Conservation (phyloP, 2,113 vertebrate genomes). For the Urocynchramus pylzowi region DNA sequence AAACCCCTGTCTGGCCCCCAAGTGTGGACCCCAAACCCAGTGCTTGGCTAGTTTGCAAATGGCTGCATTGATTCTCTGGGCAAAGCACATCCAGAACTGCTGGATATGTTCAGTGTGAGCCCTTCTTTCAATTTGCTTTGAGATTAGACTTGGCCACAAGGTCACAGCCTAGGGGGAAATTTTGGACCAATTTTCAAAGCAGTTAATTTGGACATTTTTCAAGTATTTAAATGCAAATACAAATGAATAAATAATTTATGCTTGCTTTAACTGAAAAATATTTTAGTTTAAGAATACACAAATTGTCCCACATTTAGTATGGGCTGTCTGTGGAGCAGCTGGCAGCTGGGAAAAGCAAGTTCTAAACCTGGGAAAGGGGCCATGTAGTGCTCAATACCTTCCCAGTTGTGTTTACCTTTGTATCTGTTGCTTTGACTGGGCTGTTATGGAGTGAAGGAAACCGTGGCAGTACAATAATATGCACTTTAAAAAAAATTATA, state of each 20-base stretch:
- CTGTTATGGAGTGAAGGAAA: neutral
- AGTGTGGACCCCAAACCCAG: neutral
- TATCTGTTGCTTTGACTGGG: slow-evolving; percentile 50
- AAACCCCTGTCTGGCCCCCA: neutral
- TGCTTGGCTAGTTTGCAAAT: neutral
- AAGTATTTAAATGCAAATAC: slow-evolving; percentile 23
- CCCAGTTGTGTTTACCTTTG: slow-evolving; percentile 3
- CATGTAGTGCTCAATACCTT: neutral
- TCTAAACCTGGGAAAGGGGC: slow-evolving; percentile 22
- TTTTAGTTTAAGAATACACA: slow-evolving; percentile 11
- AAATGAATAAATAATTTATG: slow-evolving; percentile 62
- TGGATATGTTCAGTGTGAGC: neutral
- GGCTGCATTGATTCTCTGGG: neutral
- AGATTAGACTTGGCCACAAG: slow-evolving; percentile 10
- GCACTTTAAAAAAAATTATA: slow-evolving; percentile 30
- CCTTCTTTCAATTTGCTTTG: neutral
- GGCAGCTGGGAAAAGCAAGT: slow-evolving; percentile 26
- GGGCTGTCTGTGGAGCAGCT: slow-evolving; percentile 26
- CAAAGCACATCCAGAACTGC: neutral
- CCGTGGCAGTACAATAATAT: slow-evolving; percentile 14
- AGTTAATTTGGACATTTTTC: slow-evolving; percentile 5
- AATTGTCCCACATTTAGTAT: neutral
- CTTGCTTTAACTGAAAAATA: slow-evolving; percentile 42
- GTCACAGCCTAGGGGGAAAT: neutral
- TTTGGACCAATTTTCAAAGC: slow-evolving; percentile 31